These are phyloP conservation scores for Columba livia DNA, from an alignment of 2,113 vertebrate genomes.

Conservation along the genomic window DNA sequence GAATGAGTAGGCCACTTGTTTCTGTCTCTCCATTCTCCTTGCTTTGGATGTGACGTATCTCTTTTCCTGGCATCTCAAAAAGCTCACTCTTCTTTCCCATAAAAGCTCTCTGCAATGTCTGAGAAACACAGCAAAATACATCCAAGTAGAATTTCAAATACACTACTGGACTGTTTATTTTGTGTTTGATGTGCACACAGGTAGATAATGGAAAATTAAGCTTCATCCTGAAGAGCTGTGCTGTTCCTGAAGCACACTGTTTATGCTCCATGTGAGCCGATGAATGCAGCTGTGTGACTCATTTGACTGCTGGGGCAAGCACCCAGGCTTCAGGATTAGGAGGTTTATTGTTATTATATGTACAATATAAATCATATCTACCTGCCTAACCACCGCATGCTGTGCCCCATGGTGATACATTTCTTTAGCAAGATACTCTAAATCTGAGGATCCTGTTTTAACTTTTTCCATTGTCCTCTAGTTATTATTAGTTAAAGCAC, in stretches of 20 bases:
- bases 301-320: neutral
- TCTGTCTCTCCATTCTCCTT: conserved; percentile 1
- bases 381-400: neutral
- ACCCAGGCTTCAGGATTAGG: neutral
- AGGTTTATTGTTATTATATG: neutral
- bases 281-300: neutral
- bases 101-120: neutral
- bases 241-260: neutral
- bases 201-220: neutral
- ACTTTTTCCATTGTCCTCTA: neutral
- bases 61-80: neutral
- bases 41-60: conserved; percentile 17
- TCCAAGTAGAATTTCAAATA: neutral
- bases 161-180: neutral
- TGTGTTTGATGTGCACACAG: neutral
- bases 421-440: neutral
- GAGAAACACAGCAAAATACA: neutral
- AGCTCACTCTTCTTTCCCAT: conserved; percentile 28
- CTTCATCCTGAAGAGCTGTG: neutral
- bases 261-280: neutral
- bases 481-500: neutral
- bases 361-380: neutral
- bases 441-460: neutral
- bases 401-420: neutral
- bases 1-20: conserved; percentile 5